Percentiles rank a stretch among this genome's conserved stretches.
Evolutionary conservation across 2,888 invertebrate genomes (phyloP).

Genomic region (Incurvaria masculella): DNA sequence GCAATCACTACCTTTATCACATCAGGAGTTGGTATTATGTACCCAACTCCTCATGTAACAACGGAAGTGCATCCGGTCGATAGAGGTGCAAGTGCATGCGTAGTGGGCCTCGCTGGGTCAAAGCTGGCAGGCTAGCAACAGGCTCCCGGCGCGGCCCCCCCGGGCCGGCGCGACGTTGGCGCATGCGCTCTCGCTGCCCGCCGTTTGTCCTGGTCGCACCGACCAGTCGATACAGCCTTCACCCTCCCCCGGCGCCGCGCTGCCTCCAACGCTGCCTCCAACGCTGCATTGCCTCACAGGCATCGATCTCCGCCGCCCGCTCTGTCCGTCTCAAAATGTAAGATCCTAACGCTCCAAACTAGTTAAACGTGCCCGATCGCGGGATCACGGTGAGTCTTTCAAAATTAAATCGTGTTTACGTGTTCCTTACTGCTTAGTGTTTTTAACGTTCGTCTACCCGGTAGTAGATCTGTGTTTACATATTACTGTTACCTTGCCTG

Average conservation of each 20-base stretch:
- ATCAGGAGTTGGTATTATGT: no score
- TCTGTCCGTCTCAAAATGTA: background rate
- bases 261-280: background rate
- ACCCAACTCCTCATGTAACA: no score
- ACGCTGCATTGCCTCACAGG: background rate
- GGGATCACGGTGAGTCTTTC: background rate
- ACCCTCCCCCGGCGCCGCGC: background rate
- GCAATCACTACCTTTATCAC: no score
- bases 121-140: no score
- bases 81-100: background rate
- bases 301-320: no score
- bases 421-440: background rate
- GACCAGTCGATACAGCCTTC: no score
- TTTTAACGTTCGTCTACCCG: background rate
- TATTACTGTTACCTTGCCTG: background rate
- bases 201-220: no score
- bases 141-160: background rate
- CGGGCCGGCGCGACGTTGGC: no score
- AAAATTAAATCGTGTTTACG: background rate
- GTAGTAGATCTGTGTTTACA: background rate
- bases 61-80: no score
- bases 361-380: background rate
- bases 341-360: no score
- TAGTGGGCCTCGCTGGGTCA: no score
- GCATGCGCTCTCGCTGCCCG: no score